Evolutionary conservation across 2,888 invertebrate species (phyloP), one percentile per base, ranked within the genome.

Genomic region (Julus scanicus): DNA sequence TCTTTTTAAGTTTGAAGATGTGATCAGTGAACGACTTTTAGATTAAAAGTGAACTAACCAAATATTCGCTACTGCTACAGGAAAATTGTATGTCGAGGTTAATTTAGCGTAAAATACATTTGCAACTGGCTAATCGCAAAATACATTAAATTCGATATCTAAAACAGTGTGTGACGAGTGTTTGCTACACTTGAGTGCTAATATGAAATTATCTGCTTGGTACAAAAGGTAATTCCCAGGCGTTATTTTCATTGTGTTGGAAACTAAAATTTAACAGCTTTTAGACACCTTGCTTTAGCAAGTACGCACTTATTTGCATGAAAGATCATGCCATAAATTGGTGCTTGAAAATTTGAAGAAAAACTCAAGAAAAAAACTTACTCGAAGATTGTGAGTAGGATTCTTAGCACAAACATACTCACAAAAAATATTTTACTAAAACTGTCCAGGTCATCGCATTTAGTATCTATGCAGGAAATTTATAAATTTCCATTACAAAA

Each of bases 71-170:
- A n/a, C n/a, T n/a, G n/a, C n/a, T n/a, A n/a, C n/a, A n/a, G n/a
- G n/a, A n/a, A n/a, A n/a, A n/a, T n/a, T n/a, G n/a, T n/a, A n/a
- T n/a, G n/a, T 53, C 11, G 53, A 53, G 2, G 63, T 63, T 63
- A 63, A 63, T 63, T 63, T 63, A 63, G 63, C 63, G 63, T 63
- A 63, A 63, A 63, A 63, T 53, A 53, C 53, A 53, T 53, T 53
- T 53, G 2, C 53, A 48, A 48, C 5, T 53, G 17, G n/a, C 3
- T 63, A 17, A 63, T n/a, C 6, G 5, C 5, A 63, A n/a, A 63
- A 63, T 3, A n/a, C 63, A 3, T n/a, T 63, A 53, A 17, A 63
- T 13, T 13, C 8, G 53, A 48, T 48, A 53, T 53, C 15, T 11
- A 6, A 44, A 63, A 63, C 63, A 63, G 63, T 17, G 53, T 53